Evolutionary conservation across 2,888 invertebrate genomes (phyloP).

Genomic region (Pandemis cinnamomeana): DNA sequence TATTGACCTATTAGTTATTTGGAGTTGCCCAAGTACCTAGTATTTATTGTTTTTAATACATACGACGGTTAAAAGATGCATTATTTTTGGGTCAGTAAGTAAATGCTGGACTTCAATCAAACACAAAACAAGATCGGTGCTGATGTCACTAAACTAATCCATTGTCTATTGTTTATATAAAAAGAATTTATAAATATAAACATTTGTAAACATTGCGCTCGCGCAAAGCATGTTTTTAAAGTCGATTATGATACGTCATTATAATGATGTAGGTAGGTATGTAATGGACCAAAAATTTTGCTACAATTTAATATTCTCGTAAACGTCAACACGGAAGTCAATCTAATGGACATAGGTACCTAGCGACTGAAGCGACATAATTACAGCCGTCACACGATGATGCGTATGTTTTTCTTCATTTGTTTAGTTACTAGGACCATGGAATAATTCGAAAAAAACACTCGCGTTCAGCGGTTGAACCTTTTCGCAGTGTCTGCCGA

Average conservation of each 20-base stretch:
- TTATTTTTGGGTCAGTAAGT: too few relatives aligned
- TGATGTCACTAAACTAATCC: background rate
- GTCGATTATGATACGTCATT: background rate
- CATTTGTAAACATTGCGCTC: background rate
- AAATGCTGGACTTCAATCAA: background rate
- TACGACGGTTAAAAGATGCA: too few relatives aligned
- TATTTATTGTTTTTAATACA: too few relatives aligned
- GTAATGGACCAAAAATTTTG: background rate
- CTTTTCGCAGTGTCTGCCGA: too few relatives aligned
- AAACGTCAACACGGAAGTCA: conserved; percentile 24
- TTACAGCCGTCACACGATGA: conserved; percentile 29
- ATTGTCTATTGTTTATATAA: background rate
- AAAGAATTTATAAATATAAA: conserved; percentile 1
- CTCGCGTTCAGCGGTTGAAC: too few relatives aligned
- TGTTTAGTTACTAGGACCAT: background rate
- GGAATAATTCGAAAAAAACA: too few relatives aligned
- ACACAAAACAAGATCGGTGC: background rate
- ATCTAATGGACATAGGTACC: conserved; percentile 16
- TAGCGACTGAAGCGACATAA: conserved; percentile 6
- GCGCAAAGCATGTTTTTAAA: background rate
- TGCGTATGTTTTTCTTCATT: background rate
- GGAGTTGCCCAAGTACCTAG: too few relatives aligned
- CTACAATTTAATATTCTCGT: background rate
- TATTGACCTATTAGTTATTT: too few relatives aligned
- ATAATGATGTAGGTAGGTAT: too few relatives aligned